Percentiles rank a stretch among this genome's conserved stretches.
phyloP scores from a whole-genome alignment of 2,797 vertebrate species.

The Momotus momota region DNA sequence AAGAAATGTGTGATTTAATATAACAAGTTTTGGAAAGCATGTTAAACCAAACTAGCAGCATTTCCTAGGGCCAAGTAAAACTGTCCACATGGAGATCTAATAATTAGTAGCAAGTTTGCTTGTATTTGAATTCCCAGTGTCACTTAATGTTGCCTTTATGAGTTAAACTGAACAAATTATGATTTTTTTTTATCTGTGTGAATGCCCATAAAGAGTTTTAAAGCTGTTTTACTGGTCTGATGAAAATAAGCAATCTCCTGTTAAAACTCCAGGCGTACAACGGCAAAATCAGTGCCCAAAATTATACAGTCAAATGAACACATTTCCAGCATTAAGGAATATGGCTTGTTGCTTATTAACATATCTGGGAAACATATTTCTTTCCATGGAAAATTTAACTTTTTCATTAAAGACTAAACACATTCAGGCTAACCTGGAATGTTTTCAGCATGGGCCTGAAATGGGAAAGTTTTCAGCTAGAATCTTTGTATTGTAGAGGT shows the following conservation, averaged over 20 bases:
- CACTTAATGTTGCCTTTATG: accelerated
- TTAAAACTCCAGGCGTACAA: neutral
- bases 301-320: neutral
- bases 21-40: neutral
- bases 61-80: neutral
- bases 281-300: neutral
- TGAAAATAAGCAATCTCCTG: neutral
- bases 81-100: neutral
- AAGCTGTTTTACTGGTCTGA: neutral
- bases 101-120: neutral
- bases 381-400: constrained; percentile 10
- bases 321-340: constrained; percentile 3
- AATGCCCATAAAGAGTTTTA: neutral
- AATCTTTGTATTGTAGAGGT: neutral
- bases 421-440: constrained; percentile 7
- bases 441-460: neutral
- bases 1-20: neutral
- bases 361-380: neutral
- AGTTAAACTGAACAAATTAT: neutral
- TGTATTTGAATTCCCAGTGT: neutral
- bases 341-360: neutral
- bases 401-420: neutral
- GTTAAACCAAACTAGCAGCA: neutral
- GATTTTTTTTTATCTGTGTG: neutral
- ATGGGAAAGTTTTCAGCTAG: neutral